Evolutionary conservation across 2,888 invertebrate genomes (phyloP), one percentile per base, ranked within the genome.

Genomic region (Rhabditophanes sp.): DNA sequence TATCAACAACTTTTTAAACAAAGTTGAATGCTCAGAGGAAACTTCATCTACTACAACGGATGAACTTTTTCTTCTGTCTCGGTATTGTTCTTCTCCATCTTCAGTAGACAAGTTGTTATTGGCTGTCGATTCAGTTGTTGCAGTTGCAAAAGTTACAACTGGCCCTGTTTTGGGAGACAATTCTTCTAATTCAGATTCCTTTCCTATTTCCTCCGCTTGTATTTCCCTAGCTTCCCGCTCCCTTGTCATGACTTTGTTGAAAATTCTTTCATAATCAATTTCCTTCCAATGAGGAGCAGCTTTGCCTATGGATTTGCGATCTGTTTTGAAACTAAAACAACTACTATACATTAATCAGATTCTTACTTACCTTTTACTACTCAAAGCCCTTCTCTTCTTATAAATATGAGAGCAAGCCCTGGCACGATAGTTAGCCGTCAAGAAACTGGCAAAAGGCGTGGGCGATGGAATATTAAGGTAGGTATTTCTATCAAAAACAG

Each of bases 361-460:
- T 25, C 5, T 14, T 18, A 12, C 6, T 14, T 35, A 17, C 2
- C 14, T 22, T 18, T 15, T 1, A 15, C 17, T 15, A 19, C 21
- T 35, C 30, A 11, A 29, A 36, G 35, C 39, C 30, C 24, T 47
- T 53, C 18, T 36, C 8, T n/a, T 52, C 18, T 30, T 53, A 57
- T 57, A 60, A 11, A 60, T 46, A 39, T 61, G 57, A 35, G 48
- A 49, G 37, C 57, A 50, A 23, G 52, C 56, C 30, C 60, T 24
- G 4, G 60, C 60, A 28, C 56, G 50, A 43, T 60, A 60, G 35
- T 61, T 60, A 4, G 53, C 49, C 0, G 60, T 61, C 3, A 60
- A 43, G 28, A 60, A 60, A 1, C 59, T 60, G 23, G 51, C 48
- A 22, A 47, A 39, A 2, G 60, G 60, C 8, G 60, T 60, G 14